Percentiles rank a stretch among this genome's conserved stretches.
These are phyloP conservation scores for Lasioglossum figueresi DNA, from an alignment of 2,888 invertebrate species.

Conservation along the genomic window DNA sequence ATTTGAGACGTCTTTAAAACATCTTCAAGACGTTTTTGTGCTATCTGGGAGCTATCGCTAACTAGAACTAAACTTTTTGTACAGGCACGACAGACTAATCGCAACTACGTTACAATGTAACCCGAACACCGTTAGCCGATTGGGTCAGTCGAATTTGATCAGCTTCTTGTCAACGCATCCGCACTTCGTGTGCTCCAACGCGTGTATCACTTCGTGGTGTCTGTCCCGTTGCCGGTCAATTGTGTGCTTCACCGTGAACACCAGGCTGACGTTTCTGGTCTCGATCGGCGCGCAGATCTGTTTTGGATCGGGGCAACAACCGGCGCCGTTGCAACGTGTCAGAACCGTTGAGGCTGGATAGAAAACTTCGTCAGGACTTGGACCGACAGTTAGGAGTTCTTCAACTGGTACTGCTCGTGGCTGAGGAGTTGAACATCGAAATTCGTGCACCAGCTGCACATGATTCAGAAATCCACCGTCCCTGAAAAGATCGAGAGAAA, in stretches of 20 bases:
- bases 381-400: conserved; percentile 77
- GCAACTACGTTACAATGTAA: conserved; percentile 21
- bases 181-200: conserved; percentile 77
- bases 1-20: no score
- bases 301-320: conserved; percentile 76
- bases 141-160: conserved; percentile 41
- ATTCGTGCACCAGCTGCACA: conserved; percentile 77
- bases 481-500: conserved; percentile 56
- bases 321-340: conserved; percentile 78
- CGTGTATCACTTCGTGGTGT: conserved; percentile 79
- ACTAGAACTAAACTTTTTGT: conserved; percentile 36
- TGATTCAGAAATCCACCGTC: conserved; percentile 78
- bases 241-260: conserved; percentile 78
- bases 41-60: not conserved
- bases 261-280: conserved; percentile 78
- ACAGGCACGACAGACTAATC: conserved; percentile 15
- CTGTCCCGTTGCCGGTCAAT: conserved; percentile 78
- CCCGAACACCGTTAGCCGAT: not conserved
- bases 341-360: conserved; percentile 79
- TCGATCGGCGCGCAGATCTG: conserved; percentile 76
- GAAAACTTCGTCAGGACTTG: conserved; percentile 78
- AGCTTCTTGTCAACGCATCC: conserved; percentile 68
- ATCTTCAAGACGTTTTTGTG: no score
- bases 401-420: conserved; percentile 76
- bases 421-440: conserved; percentile 78